Base-by-base conservation (phyloP, 2,888 invertebrate species). In the Meganola albula region DNA sequence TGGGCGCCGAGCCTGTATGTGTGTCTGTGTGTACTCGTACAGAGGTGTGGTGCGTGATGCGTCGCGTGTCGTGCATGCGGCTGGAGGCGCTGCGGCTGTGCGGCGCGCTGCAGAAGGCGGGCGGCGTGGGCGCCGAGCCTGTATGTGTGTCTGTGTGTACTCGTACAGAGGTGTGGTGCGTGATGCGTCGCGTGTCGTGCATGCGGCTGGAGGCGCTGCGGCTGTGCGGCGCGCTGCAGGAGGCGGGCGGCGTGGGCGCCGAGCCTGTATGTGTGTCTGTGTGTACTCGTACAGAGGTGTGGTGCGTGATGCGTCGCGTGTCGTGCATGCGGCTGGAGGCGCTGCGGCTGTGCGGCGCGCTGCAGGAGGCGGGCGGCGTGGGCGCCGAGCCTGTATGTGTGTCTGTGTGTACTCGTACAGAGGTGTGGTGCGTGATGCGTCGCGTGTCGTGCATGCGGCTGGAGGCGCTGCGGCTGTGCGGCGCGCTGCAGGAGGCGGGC, bases 331-430 rank as follows among this genome's bases (percentile, higher is more conserved):
- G 93, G 4, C 44, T 52, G 45, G n/a, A n/a, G 8, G 20, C 96
- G 91, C 90, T 95, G 24, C 94, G 95, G 59, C 91, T 96, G 63
- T n/a, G 95, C 39, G 93, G 93, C 62, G 16, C 16, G 4, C 4
- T 5, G 4, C 96, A 97, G 74, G 97, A 97, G 80, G 98, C 98
- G 70, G 94, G 97, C 63, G 90, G 97, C 43, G 98, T 97, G 72
- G 98, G 98, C 16, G 16, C 16, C 16, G 98, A 97, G 85, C 96
- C 97, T 68, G 94, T 96, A 1, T 98, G 98, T 7, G 9, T 1
- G n/a, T n/a, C 4, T 5, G 8, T 10, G 11, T 23, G 3, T 6
- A 23, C 23, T 23, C 16, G 4, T 16, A 16, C 74, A 91, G 95
- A 95, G 86, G 88, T 95, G 47, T 87, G 89, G 57, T 88, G 91